Base-by-base conservation (phyloP, 2,888 invertebrate species). In the Ligdia adustata region DNA sequence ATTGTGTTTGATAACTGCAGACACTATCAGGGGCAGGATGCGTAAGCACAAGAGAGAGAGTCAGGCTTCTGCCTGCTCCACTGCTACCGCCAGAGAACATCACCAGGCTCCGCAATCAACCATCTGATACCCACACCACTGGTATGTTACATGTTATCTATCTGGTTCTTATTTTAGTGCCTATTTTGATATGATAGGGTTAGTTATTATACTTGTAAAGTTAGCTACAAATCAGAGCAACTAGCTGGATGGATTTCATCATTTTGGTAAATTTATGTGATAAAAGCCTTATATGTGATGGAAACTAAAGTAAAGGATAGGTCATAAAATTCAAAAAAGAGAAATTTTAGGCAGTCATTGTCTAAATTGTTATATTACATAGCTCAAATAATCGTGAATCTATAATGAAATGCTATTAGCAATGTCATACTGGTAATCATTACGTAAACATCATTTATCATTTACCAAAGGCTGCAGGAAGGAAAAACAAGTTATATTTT, bases 1-100 rank as follows among this genome's bases (percentile, higher is more conserved):
- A 77, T 81, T 78, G 76, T 82, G 79, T 85, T 88, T 81, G 76
- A 75, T 79, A 79, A 75, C 79, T 78, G 73, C 75, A 82, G 76
- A 75, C 69, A 80, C 69, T 79, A 76, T 79, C 76, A 73, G 62
- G 80, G 80, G 74, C 88, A 90, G 77, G 71, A 91, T 91, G 91
- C 89, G 90, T 91, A 90, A 90, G 74, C 85, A 88, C 79, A 90
- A 89, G 77, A 84, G 77, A 82, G 82, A 78, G 72, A 80, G 78
- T 69, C 84, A 82, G 90, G 90, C 90, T 63, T 64, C 67, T 62
- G 89, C 89, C 89, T 88, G 87, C 79, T 71, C 83, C 79, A 81
- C 83, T 72, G 82, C 81, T 75, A 77, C 82, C 60, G 69, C 80
- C 61, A 79, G 68, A 80, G 79, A 81, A 77, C 78, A 72, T 63